Percentiles rank a stretch among this genome's conserved stretches.
phyloP scores from a whole-genome alignment of 2,797 vertebrate genomes.

The Okamejei kenojei region DNA sequence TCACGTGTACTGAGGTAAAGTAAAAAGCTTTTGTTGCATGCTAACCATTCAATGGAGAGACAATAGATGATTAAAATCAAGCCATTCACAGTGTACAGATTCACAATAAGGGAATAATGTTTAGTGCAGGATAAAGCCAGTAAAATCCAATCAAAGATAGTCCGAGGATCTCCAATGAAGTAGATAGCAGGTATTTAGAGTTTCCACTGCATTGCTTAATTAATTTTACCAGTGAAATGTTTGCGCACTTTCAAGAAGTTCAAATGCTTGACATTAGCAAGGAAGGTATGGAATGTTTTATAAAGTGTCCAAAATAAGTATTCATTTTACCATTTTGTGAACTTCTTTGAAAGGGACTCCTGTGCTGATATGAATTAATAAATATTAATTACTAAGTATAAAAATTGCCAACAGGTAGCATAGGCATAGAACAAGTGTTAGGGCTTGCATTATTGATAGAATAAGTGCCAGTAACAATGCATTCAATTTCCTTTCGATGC shows the following conservation, averaged over 20 bases:
- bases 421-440: background rate
- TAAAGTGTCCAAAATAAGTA: background rate
- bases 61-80: background rate
- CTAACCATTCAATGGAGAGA: no score
- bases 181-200: no score
- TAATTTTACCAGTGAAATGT: background rate
- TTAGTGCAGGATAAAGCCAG: no score
- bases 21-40: no score
- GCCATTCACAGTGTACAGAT: no score
- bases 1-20: no score
- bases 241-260: background rate
- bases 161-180: no score
- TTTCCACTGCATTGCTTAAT: no score
- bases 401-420: background rate
- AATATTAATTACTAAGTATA: background rate
- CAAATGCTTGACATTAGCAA: background rate
- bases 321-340: no score
- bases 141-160: no score
- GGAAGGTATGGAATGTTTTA: background rate
- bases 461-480: background rate
- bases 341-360: background rate
- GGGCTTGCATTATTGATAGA: background rate
- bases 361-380: background rate
- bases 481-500: background rate
- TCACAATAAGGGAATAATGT: no score